Base-by-base conservation (phyloP, 2,113 vertebrate genomes). In the Emydura subglobosa region DNA sequence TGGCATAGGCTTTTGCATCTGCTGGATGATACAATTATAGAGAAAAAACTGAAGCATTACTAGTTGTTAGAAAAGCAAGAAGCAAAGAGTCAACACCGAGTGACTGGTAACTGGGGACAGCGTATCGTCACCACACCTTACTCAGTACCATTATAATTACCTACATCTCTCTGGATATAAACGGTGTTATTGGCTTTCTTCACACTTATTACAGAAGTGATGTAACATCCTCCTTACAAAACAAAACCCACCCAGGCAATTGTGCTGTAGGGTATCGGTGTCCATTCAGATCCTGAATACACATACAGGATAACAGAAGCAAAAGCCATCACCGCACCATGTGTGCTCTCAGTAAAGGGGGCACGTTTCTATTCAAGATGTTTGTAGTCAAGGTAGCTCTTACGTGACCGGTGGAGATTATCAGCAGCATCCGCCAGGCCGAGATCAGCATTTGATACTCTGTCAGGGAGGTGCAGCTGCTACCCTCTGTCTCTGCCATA, bases 401-500 rank as follows among this genome's bases (percentile, higher is more conserved):
- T 98, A 99, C 99, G 0, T 99, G 99, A 84, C 98, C 98, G 1
- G 99, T 99, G 91, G 99, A 99, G 19, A 99, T 98, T 79, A 99
- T 99, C 24, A 99, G 99, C 91, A 99, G 97, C 98, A 99, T 99
- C 86, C 99, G 89, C 99, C 99, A 99, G 59, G 99, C 99, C 0
- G 99, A 99, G 93, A 99, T 98, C 90, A 99, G 98, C 99, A 99
- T 99, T 78, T 99, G 99, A 34, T 99, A 99, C 90, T 99, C 99
- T 0, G 98, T 81, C n/a, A 99, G 59, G 34, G 98, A 98, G 44
- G 98, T 97, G 74, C 99, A 98, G 92, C 99, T 98, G 81, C 98
- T 98, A 42, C 99, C 99, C 91, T 99, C 99, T 0, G 98, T 98
- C 94, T 99, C 99, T 0, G 99, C 99, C 94, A 98, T 97, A 1